These are phyloP conservation scores for Molorchus minor DNA, from an alignment of 2,888 invertebrate genomes.

Conservation along the genomic window DNA sequence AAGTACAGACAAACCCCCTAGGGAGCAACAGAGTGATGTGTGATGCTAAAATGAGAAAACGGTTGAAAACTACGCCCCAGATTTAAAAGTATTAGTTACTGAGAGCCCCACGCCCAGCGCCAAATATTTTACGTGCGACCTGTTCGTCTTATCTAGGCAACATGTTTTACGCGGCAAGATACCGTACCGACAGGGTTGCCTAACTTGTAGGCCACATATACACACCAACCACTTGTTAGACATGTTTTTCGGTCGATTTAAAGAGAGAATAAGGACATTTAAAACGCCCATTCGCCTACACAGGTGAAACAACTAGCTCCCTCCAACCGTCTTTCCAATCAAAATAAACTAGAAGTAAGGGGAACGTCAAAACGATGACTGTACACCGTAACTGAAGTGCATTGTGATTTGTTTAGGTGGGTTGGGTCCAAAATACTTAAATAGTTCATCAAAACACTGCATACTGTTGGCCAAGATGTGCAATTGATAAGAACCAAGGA, in stretches of 20 bases:
- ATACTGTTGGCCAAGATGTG: too few species aligned
- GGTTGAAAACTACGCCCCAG: too few species aligned
- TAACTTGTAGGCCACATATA: background rate
- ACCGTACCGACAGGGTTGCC: conserved; percentile 12
- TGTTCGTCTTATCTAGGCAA: too few species aligned
- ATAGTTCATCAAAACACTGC: conserved; percentile 23
- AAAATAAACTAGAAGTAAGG: conserved; percentile 9
- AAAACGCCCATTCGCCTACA: conserved; percentile 29
- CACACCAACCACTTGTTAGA: conserved; percentile 41
- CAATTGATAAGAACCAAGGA: too few species aligned
- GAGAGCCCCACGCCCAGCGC: too few species aligned
- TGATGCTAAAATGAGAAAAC: too few species aligned
- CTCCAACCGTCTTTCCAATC: conserved; percentile 15
- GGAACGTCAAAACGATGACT: conserved; percentile 37
- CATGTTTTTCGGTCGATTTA: too few species aligned
- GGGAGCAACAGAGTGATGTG: too few species aligned
- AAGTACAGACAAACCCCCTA: too few species aligned
- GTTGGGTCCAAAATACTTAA: conserved; percentile 34
- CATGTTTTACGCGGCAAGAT: too few species aligned
- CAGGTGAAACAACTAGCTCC: conserved; percentile 29
- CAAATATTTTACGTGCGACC: too few species aligned
- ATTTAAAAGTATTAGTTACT: too few species aligned
- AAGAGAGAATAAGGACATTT: background rate
- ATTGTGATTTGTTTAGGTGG: conserved; percentile 32
- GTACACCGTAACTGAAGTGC: conserved; percentile 25